A percentile compares a stretch with the other conserved stretches of the same genome.
Conservation (phyloP, 2,797 vertebrate species). For the Xyrichtys novacula region DNA sequence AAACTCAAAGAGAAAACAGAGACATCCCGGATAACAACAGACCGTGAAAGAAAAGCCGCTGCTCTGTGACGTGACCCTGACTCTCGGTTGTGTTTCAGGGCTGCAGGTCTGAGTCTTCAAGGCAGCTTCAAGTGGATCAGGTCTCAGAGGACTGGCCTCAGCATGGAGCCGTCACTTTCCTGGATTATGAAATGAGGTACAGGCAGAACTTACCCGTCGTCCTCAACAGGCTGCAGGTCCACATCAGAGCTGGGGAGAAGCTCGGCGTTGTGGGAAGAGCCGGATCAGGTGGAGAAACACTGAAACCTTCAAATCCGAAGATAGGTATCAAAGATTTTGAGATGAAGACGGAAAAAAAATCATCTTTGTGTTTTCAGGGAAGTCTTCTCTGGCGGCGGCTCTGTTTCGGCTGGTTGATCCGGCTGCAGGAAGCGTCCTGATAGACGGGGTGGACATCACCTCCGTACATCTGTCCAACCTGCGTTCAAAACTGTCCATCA, state of each 20-base stretch:
- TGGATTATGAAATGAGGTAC: neutral
- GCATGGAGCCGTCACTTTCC: conserved; percentile 58
- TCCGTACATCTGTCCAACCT: neutral
- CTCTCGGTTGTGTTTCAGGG: neutral
- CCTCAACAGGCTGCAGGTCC: neutral
- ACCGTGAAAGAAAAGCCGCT: no score
- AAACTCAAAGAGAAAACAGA: no score
- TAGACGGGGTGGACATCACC: conserved; percentile 1
- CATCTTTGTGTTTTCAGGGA: neutral
- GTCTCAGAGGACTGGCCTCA: conserved; percentile 6
- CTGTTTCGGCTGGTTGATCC: neutral
- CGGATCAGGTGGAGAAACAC: neutral
- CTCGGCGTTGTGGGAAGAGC: neutral
- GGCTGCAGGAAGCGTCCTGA: neutral
- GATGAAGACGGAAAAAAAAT: no score
- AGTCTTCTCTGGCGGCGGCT: neutral
- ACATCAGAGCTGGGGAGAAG: neutral
- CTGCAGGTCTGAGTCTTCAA: neutral
- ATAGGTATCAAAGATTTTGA: no score
- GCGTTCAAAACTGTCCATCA: neutral
- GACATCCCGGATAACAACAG: no score
- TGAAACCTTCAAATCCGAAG: no score
- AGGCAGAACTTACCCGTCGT: neutral
- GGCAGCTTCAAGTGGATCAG: neutral
- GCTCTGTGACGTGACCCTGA: neutral